Base-by-base conservation (phyloP, 1,140 invertebrate genomes). In the Bombus balteatus region DNA sequence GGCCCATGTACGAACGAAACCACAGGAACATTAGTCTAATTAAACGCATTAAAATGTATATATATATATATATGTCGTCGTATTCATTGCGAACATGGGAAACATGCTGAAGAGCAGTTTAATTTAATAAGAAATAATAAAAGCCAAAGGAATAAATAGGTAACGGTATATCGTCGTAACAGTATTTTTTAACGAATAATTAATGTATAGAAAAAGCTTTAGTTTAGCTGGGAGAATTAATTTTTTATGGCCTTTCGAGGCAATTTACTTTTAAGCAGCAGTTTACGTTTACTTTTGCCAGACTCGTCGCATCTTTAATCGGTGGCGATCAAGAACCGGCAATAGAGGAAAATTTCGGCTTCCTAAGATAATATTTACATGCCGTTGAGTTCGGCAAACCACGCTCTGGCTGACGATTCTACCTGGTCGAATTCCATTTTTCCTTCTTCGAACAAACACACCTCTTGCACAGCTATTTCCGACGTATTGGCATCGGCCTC, bases 371-470 rank as follows among this genome's bases (percentile, higher is more conserved):
- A 85, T 85, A 85, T 85, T 85, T 80, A 47, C 76, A 47, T 2
- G 83, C 37, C 39, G 83, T 59, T 39, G 76, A 41, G 75, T 25
- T 32, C 25, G 25, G 22, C 34, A 2, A 43, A 78, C 28, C 53
- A 37, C 47, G n/a, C 43, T 37, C 37, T 4, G 37, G n/a, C 25
- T 28, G n/a, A 59, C 57, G 41, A 65, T 39, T 59, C 76, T 79
- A 84, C 83, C 83, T 85, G 83, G 28, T 53, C 68, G 83, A 85
- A 85, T 85, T 85, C 77, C 68, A 70, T 79, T 73, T 68, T 25
- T 13, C 76, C 6, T 43, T 57, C 34, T 57, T 72, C 76, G 76
- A 80, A 72, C 83, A 85, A 80, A 80, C 68, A 80, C 28, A 10
- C 32, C n/a, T 37, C n/a, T 70, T 80, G 57, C 53, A 85, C 57